These are phyloP conservation scores for Pristis pectinata DNA, from an alignment of 2,797 vertebrate species.

Conservation along the genomic window DNA sequence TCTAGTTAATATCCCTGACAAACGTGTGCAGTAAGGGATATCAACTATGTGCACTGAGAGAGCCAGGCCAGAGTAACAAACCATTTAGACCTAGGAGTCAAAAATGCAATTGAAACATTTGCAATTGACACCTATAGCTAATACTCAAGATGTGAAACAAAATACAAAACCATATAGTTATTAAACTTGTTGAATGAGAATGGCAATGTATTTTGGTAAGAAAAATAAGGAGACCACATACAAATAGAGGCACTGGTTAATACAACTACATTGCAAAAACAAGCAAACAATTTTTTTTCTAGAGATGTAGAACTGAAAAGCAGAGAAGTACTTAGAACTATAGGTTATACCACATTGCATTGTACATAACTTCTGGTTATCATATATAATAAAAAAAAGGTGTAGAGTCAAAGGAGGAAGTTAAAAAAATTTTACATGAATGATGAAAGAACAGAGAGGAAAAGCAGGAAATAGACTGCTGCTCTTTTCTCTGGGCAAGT, in stretches of 20 bases:
- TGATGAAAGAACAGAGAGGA: not conserved
- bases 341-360: not conserved
- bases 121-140: not conserved
- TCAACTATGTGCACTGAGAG: not conserved
- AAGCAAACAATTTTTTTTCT: not conserved
- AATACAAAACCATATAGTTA: not conserved
- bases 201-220: not conserved
- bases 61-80: not conserved
- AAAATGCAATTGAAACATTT: not conserved
- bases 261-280: not conserved
- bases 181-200: not conserved
- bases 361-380: not conserved
- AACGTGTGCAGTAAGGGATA: not conserved
- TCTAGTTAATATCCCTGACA: not conserved
- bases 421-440: not conserved
- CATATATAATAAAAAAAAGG: not conserved
- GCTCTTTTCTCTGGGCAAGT: not conserved
- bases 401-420: not conserved
- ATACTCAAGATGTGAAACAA: not conserved
- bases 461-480: not conserved
- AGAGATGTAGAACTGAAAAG: not conserved
- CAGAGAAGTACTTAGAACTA: not conserved
- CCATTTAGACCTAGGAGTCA: not conserved
- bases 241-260: not conserved
- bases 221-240: not conserved